These are phyloP conservation scores for Oscheius sp. DNA, from an alignment of 2,888 invertebrate genomes.

Conservation along the genomic window DNA sequence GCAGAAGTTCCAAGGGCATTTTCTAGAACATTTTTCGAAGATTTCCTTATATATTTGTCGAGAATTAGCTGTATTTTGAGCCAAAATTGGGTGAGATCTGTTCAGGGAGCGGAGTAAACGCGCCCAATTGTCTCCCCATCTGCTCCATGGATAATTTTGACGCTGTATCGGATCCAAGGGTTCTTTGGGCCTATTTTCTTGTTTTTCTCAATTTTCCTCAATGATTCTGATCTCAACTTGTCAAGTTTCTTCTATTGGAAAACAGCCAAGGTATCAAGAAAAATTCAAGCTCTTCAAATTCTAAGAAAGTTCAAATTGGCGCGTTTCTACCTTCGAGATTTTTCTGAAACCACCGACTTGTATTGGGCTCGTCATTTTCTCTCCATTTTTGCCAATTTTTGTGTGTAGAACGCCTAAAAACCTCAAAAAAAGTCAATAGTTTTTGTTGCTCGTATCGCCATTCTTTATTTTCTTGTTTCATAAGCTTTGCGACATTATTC, in stretches of 20 bases:
- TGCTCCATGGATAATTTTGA: constrained; percentile 7
- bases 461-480: not conserved
- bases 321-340: too few relatives aligned
- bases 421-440: not conserved
- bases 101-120: constrained; percentile 2
- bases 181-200: not conserved
- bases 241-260: too few relatives aligned
- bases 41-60: not conserved
- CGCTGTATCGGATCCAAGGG: not conserved
- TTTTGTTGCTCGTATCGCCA: too few relatives aligned
- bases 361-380: not conserved
- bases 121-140: constrained; percentile 15
- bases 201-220: constrained; percentile 16
- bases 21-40: not conserved
- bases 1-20: constrained; percentile 19
- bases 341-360: too few relatives aligned
- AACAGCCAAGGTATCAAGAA: too few relatives aligned
- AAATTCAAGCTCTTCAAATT: not conserved
- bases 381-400: not conserved
- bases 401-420: not conserved
- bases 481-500: too few relatives aligned
- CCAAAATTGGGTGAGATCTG: not conserved
- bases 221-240: not conserved
- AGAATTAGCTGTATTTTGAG: not conserved
- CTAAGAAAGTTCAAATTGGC: not conserved